Evolutionary conservation across 1,140 invertebrate genomes (phyloP).

Genomic region (Polyergus mexicanus): DNA sequence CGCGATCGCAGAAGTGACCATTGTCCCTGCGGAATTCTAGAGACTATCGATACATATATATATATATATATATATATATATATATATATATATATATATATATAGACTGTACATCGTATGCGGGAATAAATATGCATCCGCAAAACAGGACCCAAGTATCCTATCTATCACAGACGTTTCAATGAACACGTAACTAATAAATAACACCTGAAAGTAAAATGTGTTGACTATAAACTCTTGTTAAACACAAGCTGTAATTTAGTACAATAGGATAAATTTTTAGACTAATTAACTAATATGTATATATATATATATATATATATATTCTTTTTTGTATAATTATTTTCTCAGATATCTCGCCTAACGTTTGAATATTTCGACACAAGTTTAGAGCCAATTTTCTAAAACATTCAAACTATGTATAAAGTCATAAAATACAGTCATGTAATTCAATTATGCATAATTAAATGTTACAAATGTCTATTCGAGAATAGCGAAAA

Average conservation of each 20-base stretch:
- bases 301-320: neutral
- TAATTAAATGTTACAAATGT: neutral
- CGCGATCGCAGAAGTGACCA: constrained; percentile 62
- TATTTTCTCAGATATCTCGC: neutral
- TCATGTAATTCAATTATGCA: neutral
- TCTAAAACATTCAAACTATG: neutral
- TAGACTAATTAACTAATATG: neutral
- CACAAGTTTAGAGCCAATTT: neutral
- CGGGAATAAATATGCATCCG: neutral
- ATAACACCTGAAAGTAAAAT: constrained; percentile 10
- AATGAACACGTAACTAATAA: constrained; percentile 32
- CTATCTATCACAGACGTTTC: constrained; percentile 3
- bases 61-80: neutral
- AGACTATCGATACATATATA: constrained; percentile 26
- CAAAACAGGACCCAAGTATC: constrained; percentile 46
- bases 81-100: neutral
- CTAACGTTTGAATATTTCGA: neutral
- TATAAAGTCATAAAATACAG: neutral
- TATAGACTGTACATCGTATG: neutral
- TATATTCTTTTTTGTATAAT: too few species aligned
- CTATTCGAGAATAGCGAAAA: neutral
- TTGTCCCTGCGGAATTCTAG: constrained; percentile 56
- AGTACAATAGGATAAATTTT: neutral
- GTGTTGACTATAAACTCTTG: neutral
- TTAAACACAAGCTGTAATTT: neutral